Base-by-base conservation (phyloP, 2,888 invertebrate genomes). In the Apeira syringaria region DNA sequence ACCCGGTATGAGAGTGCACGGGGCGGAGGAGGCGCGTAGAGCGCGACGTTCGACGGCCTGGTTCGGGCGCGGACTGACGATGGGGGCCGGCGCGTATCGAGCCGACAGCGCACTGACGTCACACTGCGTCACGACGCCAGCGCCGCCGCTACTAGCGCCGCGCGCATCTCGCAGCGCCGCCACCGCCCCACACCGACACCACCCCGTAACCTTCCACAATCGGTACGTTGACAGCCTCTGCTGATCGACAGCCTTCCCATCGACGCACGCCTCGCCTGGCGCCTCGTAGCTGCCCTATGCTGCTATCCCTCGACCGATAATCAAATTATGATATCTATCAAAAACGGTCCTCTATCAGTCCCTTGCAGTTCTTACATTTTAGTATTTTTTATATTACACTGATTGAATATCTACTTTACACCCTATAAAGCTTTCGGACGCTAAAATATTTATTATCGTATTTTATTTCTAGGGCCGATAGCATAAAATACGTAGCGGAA, bases 21-120 rank as follows among this genome's bases (percentile, higher is more conserved):
- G 74, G 83, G 73, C 74, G 71, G 77, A 74, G 76, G 79, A 74
- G 76, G 79, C 84, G 80, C 80, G 76, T 68, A 67, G 70, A 75
- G 80, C 80, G 83, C 86, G 82, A 77, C 85, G 76, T 77, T 80
- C 78, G 74, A 75, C 78, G 84, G 84, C 84, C 84, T 83, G 86
- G 74, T 77, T 80, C 84, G 86, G 84, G 86, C 86, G 88, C 91
- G 91, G 90, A 91, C 89, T 91, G 91, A 83, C 85, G 90, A 80
- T 83, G 84, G 89, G n/a, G 85, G 85, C 87, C 90, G 86, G 85
- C 83, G 84, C 89, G 90, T 92, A 91, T 91, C 88, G 91, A 92
- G 91, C 91, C 92, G 92, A 91, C 91, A 90, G 91, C 91, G 87
- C 92, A 91, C 91, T 92, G 92, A 92, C 92, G 92, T 93, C 92